phyloP scores from a whole-genome alignment of 2,888 invertebrate genomes.

The Melanotus villosus region DNA sequence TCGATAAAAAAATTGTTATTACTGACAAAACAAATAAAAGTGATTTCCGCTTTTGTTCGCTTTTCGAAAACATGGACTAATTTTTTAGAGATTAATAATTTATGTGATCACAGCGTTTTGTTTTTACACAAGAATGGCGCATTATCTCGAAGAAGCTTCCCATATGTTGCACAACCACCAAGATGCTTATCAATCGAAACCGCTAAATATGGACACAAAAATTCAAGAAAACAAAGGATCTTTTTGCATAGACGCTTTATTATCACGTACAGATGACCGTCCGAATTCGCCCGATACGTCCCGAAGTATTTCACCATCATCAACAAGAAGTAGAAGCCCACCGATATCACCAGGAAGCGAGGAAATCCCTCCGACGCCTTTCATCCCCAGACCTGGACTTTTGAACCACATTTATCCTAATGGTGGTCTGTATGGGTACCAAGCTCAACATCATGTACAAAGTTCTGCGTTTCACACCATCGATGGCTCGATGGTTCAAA shows the following conservation, averaged over 20 bases:
- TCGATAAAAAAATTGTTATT: not conserved
- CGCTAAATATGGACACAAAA: conserved; percentile 66
- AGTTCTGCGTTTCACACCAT: conserved; percentile 72
- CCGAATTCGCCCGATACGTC: conserved; percentile 63
- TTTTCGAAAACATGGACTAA: too few relatives aligned
- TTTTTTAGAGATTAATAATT: too few relatives aligned
- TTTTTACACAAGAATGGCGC: conserved; percentile 61
- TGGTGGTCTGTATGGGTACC: conserved; percentile 65
- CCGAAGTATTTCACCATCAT: conserved; percentile 68
- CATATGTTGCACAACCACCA: conserved; percentile 56
- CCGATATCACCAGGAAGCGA: conserved; percentile 91
- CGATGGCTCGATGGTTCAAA: conserved; percentile 68
- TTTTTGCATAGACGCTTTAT: conserved; percentile 91
- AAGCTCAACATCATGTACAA: conserved; percentile 70
- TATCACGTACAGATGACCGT: conserved; percentile 71
- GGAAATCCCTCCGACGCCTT: conserved; percentile 71
- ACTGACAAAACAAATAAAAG: not conserved
- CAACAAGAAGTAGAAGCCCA: conserved; percentile 82
- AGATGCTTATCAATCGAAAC: conserved; percentile 55
- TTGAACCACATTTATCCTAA: conserved; percentile 67
- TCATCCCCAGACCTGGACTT: conserved; percentile 76
- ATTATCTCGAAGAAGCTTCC: conserved; percentile 58
- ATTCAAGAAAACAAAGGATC: conserved; percentile 73
- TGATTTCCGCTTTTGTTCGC: too few relatives aligned
- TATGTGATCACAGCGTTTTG: too few relatives aligned